These are phyloP conservation scores for Nephrotoma flavescens DNA, from an alignment of 2,888 invertebrate genomes.

Conservation along the genomic window DNA sequence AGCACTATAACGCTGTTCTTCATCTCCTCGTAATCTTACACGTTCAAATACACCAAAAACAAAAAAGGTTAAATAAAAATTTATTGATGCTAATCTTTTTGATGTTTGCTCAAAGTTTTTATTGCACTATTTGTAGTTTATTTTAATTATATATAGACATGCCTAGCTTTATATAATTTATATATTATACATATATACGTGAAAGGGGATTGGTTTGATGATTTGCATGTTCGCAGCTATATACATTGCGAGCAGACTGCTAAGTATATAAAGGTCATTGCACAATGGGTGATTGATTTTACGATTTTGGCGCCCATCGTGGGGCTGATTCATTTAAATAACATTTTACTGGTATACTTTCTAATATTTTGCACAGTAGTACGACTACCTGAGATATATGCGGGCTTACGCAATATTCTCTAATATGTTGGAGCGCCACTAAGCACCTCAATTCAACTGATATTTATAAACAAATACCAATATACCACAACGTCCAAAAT, in stretches of 20 bases:
- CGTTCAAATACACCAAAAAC: neutral
- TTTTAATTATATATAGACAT: neutral
- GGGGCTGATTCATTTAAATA: neutral
- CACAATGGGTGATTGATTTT: neutral
- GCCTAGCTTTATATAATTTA: neutral
- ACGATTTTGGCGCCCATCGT: neutral
- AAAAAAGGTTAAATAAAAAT: neutral
- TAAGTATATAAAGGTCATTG: neutral
- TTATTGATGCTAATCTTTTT: neutral
- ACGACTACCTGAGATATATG: neutral
- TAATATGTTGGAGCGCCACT: neutral
- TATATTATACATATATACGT: neutral
- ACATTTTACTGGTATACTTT: neutral
- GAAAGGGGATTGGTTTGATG: neutral
- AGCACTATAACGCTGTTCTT: neutral
- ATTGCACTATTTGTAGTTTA: neutral
- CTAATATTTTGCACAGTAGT: neutral
- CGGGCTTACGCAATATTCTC: neutral
- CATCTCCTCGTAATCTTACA: neutral
- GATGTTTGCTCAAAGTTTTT: neutral
- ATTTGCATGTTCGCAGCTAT: neutral
- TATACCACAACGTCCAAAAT: neutral
- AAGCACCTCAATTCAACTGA: neutral
- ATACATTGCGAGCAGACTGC: neutral
- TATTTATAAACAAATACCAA: neutral